A percentile compares a stretch with the other conserved stretches of the same genome.
Conservation (phyloP, 37 sponge, comb jelly and placozoan genomes). For the Mnemiopsis leidyi region DNA sequence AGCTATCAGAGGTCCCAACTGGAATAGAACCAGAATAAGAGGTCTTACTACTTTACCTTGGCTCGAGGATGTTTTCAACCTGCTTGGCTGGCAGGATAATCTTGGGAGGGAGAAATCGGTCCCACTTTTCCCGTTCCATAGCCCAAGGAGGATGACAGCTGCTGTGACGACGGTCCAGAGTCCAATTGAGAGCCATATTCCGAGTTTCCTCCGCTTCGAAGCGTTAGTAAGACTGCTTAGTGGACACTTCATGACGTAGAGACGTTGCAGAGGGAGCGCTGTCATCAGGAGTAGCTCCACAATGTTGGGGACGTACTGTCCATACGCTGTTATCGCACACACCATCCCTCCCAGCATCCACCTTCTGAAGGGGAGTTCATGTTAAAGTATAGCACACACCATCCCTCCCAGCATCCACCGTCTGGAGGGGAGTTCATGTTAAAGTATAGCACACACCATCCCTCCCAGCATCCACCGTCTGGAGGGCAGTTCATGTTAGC, state of each 20-base stretch:
- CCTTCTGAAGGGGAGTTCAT: neutral
- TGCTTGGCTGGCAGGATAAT: neutral
- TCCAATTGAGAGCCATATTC: neutral
- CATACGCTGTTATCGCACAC: neutral
- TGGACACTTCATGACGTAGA: conserved; percentile 9
- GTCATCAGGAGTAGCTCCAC: neutral
- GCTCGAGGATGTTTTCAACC: neutral
- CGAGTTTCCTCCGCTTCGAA: neutral
- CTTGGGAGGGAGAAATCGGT: neutral
- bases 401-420: neutral
- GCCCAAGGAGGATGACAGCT: neutral
- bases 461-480: conserved; percentile 7
- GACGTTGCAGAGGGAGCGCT: neutral
- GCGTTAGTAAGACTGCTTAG: neutral
- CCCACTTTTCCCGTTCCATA: neutral
- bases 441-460: neutral
- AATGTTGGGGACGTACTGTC: neutral
- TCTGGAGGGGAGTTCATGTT: too few species aligned
- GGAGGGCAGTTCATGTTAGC: too few species aligned
- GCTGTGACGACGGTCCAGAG: neutral
- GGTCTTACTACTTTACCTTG: neutral
- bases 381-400: neutral
- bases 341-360: neutral
- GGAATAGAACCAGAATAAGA: neutral
- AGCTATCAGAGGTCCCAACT: neutral